Percentiles rank a stretch among this genome's conserved stretches.
phyloP scores from a whole-genome alignment of 2,797 vertebrate genomes.

The Gymnoscopelus microlampas region DNA sequence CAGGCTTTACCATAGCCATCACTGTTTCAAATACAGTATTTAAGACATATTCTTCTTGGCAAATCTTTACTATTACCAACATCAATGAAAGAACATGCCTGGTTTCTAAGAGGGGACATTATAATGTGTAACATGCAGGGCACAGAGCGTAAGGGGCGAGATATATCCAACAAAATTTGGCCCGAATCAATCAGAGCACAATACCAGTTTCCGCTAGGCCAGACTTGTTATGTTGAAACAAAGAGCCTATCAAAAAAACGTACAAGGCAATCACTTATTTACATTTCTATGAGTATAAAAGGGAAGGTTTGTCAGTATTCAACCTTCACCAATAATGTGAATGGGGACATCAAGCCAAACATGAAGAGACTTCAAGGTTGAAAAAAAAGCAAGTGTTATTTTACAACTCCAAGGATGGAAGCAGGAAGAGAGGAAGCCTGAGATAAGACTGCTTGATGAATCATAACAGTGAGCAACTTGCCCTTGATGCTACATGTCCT shows the following conservation, averaged over 20 bases:
- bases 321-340: background rate
- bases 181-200: no score
- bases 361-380: conserved; percentile 19
- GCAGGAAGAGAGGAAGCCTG: background rate
- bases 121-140: no score
- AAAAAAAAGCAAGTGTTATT: background rate
- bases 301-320: background rate
- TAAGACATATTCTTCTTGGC: no score
- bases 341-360: background rate
- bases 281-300: background rate
- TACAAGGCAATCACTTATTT: background rate
- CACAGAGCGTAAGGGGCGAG: no score
- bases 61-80: no score
- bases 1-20: no score
- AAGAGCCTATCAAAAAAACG: background rate
- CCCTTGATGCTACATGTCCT: conserved; percentile 59
- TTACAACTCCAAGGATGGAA: background rate
- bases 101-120: no score
- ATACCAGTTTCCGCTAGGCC: no score
- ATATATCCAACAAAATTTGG: no score
- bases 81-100: no score
- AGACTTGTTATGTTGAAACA: no score
- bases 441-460: conserved; percentile 30
- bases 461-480: conserved; percentile 35
- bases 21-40: no score